Conservation (phyloP, 2,113 vertebrate genomes). For the Accipiter cooperii region DNA sequence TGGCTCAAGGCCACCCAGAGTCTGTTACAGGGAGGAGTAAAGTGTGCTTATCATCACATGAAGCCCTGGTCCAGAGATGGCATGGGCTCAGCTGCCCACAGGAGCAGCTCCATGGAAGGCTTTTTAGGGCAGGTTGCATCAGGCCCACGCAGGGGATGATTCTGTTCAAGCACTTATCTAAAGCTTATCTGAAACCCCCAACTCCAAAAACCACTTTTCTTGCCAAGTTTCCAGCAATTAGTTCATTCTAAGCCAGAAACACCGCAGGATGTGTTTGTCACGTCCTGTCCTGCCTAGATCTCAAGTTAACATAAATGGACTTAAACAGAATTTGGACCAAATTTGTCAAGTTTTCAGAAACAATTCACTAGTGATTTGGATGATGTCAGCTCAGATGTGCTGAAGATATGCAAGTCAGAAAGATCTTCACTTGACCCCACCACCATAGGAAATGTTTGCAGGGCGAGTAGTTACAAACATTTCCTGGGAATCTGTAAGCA, state of each 20-base stretch:
- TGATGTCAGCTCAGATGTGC: not conserved
- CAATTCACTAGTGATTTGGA: not conserved
- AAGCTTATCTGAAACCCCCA: not conserved
- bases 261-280: slow-evolving; percentile 48
- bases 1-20: slow-evolving; percentile 9
- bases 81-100: not conserved
- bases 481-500: not conserved
- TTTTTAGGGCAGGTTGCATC: not conserved
- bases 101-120: not conserved
- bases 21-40: not conserved
- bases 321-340: not conserved
- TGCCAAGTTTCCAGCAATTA: slow-evolving; percentile 49
- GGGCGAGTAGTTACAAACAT: not conserved
- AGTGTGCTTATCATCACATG: not conserved
- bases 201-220: not conserved
- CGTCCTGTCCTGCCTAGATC: slow-evolving; percentile 21
- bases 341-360: not conserved
- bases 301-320: not conserved
- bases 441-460: not conserved
- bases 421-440: not conserved
- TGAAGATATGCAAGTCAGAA: not conserved
- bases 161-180: not conserved
- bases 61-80: not conserved
- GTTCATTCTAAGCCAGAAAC: not conserved
- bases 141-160: not conserved